Percentiles rank a stretch among this genome's conserved stretches.
Evolutionary conservation across 2,888 invertebrate genomes (phyloP).

Genomic region (Micoletzkya japonica): DNA sequence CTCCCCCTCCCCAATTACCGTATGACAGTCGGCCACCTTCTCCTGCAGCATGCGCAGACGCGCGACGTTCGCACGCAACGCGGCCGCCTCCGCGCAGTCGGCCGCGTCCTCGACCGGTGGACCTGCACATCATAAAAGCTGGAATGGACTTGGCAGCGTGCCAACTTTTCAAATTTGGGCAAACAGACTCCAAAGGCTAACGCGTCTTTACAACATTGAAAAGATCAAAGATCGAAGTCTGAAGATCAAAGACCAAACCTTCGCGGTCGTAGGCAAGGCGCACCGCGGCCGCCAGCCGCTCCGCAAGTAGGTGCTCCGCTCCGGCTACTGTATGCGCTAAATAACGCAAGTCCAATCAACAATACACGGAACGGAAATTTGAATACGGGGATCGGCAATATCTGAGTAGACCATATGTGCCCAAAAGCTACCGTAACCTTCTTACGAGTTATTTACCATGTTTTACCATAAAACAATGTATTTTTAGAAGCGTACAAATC

Average conservation of each 20-base stretch:
- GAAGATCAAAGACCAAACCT: neutral
- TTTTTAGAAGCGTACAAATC: no score
- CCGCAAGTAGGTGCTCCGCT: neutral
- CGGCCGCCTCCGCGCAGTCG: slow-evolving; percentile 33
- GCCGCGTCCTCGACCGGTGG: slow-evolving; percentile 21
- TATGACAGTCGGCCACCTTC: slow-evolving; percentile 37
- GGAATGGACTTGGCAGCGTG: no score
- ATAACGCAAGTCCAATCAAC: no score
- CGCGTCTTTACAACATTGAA: no score
- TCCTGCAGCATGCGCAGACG: slow-evolving; percentile 36
- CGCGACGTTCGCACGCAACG: slow-evolving; percentile 42
- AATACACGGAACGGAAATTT: no score
- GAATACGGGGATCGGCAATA: neutral
- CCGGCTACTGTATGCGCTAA: neutral
- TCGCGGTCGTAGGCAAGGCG: neutral
- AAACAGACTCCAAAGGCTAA: no score
- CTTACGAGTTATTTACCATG: no score
- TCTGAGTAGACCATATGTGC: neutral
- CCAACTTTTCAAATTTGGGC: no score
- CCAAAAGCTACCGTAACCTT: neutral
- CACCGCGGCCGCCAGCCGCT: neutral
- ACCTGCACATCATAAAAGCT: slow-evolving; percentile 10
- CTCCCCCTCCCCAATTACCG: slow-evolving; percentile 4
- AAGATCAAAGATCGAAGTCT: neutral
- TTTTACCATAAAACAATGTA: no score